Conservation (phyloP, 2,113 vertebrate genomes). For the Pithys albifrons region DNA sequence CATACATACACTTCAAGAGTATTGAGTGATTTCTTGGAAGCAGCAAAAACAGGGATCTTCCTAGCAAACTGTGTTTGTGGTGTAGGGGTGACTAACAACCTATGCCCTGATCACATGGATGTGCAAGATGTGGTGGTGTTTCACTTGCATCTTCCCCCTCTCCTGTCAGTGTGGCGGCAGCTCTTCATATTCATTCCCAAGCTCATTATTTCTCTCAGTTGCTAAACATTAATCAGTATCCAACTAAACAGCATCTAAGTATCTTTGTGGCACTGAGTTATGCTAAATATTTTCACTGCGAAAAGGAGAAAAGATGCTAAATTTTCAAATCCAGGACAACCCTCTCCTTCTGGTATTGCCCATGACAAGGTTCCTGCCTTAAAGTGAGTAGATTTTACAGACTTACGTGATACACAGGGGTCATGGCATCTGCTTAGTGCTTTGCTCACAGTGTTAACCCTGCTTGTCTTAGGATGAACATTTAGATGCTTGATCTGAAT, state of each 20-base stretch:
- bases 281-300: background rate
- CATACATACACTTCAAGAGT: background rate
- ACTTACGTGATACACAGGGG: background rate
- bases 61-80: background rate
- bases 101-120: background rate
- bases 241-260: background rate
- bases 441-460: background rate
- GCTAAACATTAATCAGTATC: background rate
- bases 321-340: background rate
- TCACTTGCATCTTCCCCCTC: background rate
- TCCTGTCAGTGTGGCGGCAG: background rate
- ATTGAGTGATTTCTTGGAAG: background rate
- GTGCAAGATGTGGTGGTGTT: rapidly evolving
- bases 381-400: background rate
- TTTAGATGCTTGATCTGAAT: background rate
- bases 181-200: background rate
- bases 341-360: background rate
- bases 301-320: background rate
- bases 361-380: background rate
- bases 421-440: background rate
- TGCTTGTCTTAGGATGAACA: background rate
- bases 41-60: background rate
- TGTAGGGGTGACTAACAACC: background rate
- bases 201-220: background rate
- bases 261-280: background rate